These are phyloP conservation scores for Drosophila athabasca DNA, from an alignment of 1,140 invertebrate species.

Conservation along the genomic window DNA sequence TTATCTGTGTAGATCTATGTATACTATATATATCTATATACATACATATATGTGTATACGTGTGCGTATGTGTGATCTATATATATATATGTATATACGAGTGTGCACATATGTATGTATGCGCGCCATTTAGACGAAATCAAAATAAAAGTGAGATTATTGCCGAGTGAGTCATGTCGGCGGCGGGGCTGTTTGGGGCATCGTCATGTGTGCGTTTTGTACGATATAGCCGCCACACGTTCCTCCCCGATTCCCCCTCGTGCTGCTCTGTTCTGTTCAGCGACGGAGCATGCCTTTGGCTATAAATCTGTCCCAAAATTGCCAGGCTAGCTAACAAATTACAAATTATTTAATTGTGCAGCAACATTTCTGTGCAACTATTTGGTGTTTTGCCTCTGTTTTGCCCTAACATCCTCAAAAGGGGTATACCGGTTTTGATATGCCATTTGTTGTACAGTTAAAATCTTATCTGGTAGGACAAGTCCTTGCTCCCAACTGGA, in stretches of 20 bases:
- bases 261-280: constrained; percentile 45
- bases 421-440: too few species aligned
- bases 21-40: constrained; percentile 9
- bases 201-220: constrained; percentile 52
- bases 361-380: constrained; percentile 56
- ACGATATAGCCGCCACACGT: background rate
- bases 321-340: constrained; percentile 51
- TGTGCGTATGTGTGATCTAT: constrained; percentile 11
- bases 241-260: background rate
- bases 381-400: constrained; percentile 21
- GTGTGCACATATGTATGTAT: constrained; percentile 3
- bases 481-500: too few species aligned
- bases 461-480: too few species aligned
- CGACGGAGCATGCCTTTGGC: constrained; percentile 58
- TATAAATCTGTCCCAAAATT: constrained; percentile 60
- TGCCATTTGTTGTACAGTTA: too few species aligned
- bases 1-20: constrained; percentile 17
- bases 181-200: constrained; percentile 29
- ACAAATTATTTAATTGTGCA: constrained; percentile 74
- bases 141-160: constrained; percentile 82
- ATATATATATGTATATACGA: background rate
- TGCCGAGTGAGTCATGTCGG: constrained; percentile 71
- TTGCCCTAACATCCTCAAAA: too few species aligned
- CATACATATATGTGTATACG: constrained; percentile 36
- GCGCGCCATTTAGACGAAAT: constrained; percentile 62